Base-by-base conservation (phyloP, 2,113 vertebrate genomes). In the Cebidichthys violaceus region DNA sequence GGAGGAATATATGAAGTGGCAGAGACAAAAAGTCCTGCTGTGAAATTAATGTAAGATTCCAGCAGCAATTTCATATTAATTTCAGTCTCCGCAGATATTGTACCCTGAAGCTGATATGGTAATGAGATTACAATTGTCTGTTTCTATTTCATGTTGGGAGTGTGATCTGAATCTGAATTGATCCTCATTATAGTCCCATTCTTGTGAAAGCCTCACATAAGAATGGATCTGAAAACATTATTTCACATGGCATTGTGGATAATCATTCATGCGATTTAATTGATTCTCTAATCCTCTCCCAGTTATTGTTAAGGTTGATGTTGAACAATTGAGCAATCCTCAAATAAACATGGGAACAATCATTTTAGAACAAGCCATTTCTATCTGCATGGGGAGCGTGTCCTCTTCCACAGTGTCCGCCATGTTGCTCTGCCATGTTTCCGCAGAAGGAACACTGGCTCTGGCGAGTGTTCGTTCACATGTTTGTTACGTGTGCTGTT, bases 61-160 rank as follows among this genome's bases (percentile, higher is more conserved):
- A 50, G 39, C 47, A 57, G 64, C 65, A 88, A 79, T 87, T 82
- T 84, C 54, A 72, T 72, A 78, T 89, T 88, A 84, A 80, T 89
- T 81, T 88, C 37, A 71, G 41, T 72, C 86, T 79, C 84, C 60
- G 50, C 72, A 82, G 86, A 84, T 77, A 57, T 68, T 81, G 20
- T 54, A 71, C 70, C 77, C 84, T 37, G 57, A 85, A 77, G 79
- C 87, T 67, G 68, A 79, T 80, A 88, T 86, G 84, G 15, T 75
- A 87, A 90, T 75, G 75, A 85, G 84, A 79, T 88, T 81, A 77
- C 59, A 24, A 66, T 73, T 83, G 77, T 72, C 67, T 77, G 50
- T 82, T 81, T 77, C 47, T 4, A 43, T 87, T 86, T 86, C 67
- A 75, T 81, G 70, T 82, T 73, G 59, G 71, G 27, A 14, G 43